Base-by-base conservation (phyloP, 2,113 vertebrate genomes). In the Pampusana beccarii region DNA sequence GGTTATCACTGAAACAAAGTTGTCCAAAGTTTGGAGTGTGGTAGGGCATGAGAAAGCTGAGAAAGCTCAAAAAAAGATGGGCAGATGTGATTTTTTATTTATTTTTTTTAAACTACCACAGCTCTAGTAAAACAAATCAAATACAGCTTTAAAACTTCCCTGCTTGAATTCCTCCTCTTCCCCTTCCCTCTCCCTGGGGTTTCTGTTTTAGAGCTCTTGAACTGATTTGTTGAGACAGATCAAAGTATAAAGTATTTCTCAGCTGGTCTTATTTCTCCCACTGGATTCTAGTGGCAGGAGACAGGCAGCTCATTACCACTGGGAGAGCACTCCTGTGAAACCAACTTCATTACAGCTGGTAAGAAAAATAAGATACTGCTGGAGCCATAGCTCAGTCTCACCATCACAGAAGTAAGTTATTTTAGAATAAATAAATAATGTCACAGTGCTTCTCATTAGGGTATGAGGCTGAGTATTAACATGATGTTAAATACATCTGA, bases 161-260 rank as follows among this genome's bases (percentile, higher is more conserved):
- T 50, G 81, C 67, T 77, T 82, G 69, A 95, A 94, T 78, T 65
- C 91, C 38, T 84, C 72, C 33, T 94, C 79, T 94, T 75, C 60
- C 36, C 66, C 16, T 71, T 58, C 38, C 42, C 24, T 83, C 86
- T 95, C 94, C 69, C 94, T 56, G 61, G 77, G 77, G 83, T 86
- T 90, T 94, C 66, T 93, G 54, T 75, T 95, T 96, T 86, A 95
- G 91, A 96, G 95, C 84, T 88, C 83, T 89, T 92, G 85, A 94
- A 90, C 50, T 96, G 91, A 96, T 97, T 96, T 97, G 90, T 92
- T 86, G 90, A 97, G 94, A 97, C 64, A 96, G 91, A 96, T 95
- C 90, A 97, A 93, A 96, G 88, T 94, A 89, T 58, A 82, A 97
- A 90, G 58, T 64, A 57, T 94, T 95, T 92, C 78, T 96, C 87